Evolutionary conservation across 2,888 invertebrate genomes (phyloP).

Genomic region (Hoplodrina ambigua): DNA sequence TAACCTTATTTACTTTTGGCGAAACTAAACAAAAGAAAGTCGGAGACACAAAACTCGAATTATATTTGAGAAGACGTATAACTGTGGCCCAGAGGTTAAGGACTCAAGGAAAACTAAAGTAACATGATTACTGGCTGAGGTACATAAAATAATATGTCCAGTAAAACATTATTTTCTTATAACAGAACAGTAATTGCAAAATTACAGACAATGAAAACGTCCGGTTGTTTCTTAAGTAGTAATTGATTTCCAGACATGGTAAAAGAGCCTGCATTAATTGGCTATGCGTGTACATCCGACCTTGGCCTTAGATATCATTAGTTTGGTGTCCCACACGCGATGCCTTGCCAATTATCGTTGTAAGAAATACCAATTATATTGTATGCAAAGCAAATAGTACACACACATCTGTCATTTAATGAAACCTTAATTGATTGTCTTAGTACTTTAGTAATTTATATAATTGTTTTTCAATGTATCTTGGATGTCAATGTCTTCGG

Average conservation of each 20-base stretch:
- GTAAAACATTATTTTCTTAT: constrained; percentile 40
- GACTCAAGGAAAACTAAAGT: constrained; percentile 14
- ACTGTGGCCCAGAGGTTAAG: constrained; percentile 1
- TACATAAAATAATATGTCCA: constrained; percentile 16
- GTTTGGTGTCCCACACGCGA: constrained; percentile 60
- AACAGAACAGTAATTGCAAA: constrained; percentile 54
- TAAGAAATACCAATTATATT: constrained; percentile 50
- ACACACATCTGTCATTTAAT: constrained; percentile 12
- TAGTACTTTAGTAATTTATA: constrained; percentile 1
- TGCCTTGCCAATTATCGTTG: constrained; percentile 40
- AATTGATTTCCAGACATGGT: constrained; percentile 72
- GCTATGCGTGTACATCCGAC: constrained; percentile 77
- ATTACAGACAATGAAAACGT: constrained; percentile 62
- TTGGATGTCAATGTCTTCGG: too few relatives aligned
- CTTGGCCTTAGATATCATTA: constrained; percentile 79
- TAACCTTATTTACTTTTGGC: background rate
- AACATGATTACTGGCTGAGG: constrained; percentile 20
- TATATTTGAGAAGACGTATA: constrained; percentile 20
- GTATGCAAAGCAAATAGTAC: constrained; percentile 32
- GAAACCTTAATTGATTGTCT: constrained; percentile 27
- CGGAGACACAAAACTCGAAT: constrained; percentile 3
- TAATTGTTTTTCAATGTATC: constrained; percentile 9
- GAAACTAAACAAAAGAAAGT: background rate
- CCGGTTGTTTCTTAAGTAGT: constrained; percentile 63
- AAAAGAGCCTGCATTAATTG: constrained; percentile 71